Conservation (phyloP, 2,888 invertebrate species). For the Hermodice carunculata region DNA sequence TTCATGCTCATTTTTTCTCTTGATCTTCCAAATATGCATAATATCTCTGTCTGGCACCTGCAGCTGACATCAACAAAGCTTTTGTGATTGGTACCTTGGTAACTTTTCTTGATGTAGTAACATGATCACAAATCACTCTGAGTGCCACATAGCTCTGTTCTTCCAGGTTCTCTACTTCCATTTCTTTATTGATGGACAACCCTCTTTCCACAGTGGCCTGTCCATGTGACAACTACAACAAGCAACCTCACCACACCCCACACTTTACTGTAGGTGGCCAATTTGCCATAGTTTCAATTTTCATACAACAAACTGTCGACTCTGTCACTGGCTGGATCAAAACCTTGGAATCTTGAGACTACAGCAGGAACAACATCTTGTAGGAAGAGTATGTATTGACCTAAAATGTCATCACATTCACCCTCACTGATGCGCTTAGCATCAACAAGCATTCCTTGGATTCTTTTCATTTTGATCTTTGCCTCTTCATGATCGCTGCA, state of each 20-base stretch:
- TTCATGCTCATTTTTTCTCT: neutral
- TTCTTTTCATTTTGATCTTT: neutral
- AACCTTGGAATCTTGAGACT: too few species aligned
- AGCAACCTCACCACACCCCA: neutral
- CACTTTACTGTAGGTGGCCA: neutral
- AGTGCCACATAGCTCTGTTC: neutral
- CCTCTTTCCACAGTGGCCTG: neutral
- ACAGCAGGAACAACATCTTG: too few species aligned
- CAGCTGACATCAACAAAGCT: neutral
- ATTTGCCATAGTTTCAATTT: too few species aligned
- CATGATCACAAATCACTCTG: neutral
- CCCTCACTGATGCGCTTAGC: too few species aligned
- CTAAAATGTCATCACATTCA: too few species aligned
- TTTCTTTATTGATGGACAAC: neutral
- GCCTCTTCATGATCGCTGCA: neutral
- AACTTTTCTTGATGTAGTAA: neutral
- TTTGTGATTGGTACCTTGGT: neutral
- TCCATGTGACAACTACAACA: neutral
- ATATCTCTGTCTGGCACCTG: neutral
- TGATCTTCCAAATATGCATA: neutral
- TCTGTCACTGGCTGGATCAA: neutral
- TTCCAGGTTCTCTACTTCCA: neutral
- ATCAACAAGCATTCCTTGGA: too few species aligned
- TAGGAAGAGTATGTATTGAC: too few species aligned
- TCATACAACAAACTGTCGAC: neutral